Conservation (phyloP, 2,888 invertebrate genomes). For the Xylota segnis region DNA sequence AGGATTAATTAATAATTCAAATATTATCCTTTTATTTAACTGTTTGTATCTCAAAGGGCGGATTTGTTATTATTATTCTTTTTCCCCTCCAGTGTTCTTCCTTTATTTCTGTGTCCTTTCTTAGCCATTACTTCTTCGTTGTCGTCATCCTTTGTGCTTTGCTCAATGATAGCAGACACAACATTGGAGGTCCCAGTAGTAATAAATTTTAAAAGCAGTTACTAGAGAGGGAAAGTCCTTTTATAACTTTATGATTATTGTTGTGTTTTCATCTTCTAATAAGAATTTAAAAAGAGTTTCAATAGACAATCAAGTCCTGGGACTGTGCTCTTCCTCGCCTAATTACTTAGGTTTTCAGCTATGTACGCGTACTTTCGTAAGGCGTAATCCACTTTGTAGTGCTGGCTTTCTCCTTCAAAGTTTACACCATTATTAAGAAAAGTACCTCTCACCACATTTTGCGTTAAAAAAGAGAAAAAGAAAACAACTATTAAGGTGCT, state of each 20-base stretch:
- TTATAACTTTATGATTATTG: constrained; percentile 20
- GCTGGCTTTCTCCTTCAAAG: background rate
- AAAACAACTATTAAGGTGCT: constrained; percentile 24
- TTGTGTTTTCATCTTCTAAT: constrained; percentile 22
- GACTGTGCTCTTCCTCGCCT: constrained; percentile 11
- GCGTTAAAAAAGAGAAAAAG: background rate
- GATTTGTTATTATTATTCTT: constrained; percentile 61
- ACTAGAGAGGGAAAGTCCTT: background rate
- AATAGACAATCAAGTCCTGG: constrained; percentile 14
- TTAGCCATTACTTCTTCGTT: background rate
- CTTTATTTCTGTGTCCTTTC: constrained; percentile 17
- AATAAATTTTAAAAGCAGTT: constrained; percentile 30
- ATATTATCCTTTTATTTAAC: constrained; percentile 63
- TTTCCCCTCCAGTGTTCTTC: constrained; percentile 1
- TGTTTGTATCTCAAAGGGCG: constrained; percentile 50
- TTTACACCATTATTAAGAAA: constrained; percentile 22
- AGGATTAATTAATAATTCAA: constrained; percentile 68
- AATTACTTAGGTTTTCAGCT: constrained; percentile 27
- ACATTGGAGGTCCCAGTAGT: constrained; percentile 19
- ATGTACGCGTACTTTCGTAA: background rate
- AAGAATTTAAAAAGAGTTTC: constrained; percentile 18
- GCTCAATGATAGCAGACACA: constrained; percentile 1
- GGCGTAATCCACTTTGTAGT: background rate
- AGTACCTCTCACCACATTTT: constrained; percentile 22
- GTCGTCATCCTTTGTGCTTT: constrained; percentile 10